These are phyloP conservation scores for Muscina levida DNA, from an alignment of 2,888 invertebrate genomes.

Conservation along the genomic window DNA sequence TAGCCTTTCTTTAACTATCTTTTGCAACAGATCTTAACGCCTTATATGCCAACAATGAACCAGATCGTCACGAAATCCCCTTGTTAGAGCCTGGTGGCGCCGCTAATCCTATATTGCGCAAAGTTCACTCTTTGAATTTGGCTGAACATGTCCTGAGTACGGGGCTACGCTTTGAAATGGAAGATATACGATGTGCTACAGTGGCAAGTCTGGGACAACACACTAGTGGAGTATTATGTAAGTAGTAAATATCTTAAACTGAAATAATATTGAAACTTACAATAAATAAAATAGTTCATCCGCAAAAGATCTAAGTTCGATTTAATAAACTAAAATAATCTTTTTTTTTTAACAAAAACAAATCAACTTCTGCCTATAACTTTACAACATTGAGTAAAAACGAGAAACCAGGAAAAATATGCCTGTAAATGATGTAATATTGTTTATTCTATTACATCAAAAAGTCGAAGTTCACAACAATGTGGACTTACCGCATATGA, in stretches of 20 bases:
- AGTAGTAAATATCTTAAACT: slow-evolving; percentile 69
- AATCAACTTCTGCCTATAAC: no score
- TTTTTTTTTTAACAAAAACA: no score
- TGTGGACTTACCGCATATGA: no score
- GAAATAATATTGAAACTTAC: not conserved
- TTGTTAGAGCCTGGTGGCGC: slow-evolving; percentile 85
- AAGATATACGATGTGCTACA: slow-evolving; percentile 84
- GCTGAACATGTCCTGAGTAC: slow-evolving; percentile 88
- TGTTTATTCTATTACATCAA: no score
- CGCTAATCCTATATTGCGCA: slow-evolving; percentile 81
- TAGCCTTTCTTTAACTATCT: no score
- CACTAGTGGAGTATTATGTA: slow-evolving; percentile 88
- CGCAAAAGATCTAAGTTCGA: no score
- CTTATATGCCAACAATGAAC: slow-evolving; percentile 72
- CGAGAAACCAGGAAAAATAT: no score
- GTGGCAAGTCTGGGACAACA: slow-evolving; percentile 84
- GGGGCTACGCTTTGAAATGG: slow-evolving; percentile 87
- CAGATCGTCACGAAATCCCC: slow-evolving; percentile 80
- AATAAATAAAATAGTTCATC: not conserved
- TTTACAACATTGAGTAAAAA: no score
- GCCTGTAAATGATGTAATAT: no score
- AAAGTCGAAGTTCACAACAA: no score
- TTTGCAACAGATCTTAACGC: slow-evolving; percentile 60
- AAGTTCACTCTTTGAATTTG: slow-evolving; percentile 82
- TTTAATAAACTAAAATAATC: no score